A percentile compares a stretch with the other conserved stretches of the same genome.
phyloP scores from a whole-genome alignment of 2,888 invertebrate species.

The Chymomyza caudatula region DNA sequence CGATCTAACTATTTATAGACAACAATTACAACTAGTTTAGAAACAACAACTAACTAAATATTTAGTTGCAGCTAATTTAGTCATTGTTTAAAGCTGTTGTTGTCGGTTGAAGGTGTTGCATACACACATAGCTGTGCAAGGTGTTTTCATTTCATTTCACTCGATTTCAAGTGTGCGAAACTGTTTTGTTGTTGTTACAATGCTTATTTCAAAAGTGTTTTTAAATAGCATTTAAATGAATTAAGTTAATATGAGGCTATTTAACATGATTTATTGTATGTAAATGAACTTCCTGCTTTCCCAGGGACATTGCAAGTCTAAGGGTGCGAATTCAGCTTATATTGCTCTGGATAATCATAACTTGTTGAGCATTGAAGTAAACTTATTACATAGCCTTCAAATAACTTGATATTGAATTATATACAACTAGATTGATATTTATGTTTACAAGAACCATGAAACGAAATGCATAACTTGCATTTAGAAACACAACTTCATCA shows the following conservation, averaged over 20 bases:
- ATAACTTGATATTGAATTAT: too few species aligned
- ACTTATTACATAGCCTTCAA: neutral
- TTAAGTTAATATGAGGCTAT: neutral
- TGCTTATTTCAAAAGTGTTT: constrained; percentile 19
- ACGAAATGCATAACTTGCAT: too few species aligned
- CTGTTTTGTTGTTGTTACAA: neutral
- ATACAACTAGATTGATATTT: too few species aligned
- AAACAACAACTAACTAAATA: neutral
- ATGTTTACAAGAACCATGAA: too few species aligned
- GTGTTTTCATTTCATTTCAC: neutral
- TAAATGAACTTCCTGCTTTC: constrained; percentile 42
- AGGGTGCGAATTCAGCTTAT: too few species aligned
- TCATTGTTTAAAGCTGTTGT: constrained; percentile 1
- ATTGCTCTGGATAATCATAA: neutral
- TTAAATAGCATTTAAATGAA: constrained; percentile 44
- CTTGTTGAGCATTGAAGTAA: neutral
- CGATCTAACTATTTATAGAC: neutral
- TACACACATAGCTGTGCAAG: constrained; percentile 6
- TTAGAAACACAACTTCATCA: too few species aligned
- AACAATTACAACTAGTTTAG: neutral
- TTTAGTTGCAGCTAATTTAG: neutral
- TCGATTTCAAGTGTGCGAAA: constrained; percentile 53
- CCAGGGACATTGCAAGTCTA: constrained; percentile 3
- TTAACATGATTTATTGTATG: constrained; percentile 40
- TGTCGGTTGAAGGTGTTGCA: constrained; percentile 22